These are phyloP conservation scores for Decapterus maruadsi DNA, from an alignment of 2,797 vertebrate genomes.

Conservation along the genomic window DNA sequence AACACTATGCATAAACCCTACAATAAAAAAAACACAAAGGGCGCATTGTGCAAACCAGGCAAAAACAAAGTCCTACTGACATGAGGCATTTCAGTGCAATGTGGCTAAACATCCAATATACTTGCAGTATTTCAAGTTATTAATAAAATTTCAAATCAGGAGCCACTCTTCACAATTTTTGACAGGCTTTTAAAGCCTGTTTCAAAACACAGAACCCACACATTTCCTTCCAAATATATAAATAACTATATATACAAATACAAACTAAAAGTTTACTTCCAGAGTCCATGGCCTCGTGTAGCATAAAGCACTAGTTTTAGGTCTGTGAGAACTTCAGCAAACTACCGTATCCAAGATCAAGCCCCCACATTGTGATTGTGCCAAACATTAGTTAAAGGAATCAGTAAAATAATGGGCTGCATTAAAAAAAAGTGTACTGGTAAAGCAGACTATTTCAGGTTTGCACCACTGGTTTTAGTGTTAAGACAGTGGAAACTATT, in stretches of 20 bases:
- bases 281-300: constrained; percentile 33
- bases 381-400: constrained; percentile 1
- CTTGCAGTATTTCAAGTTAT: constrained; percentile 24
- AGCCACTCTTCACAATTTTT: constrained; percentile 30
- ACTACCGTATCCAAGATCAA: background rate
- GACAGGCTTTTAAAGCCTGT: constrained; percentile 36
- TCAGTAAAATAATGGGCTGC: background rate
- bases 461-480: background rate
- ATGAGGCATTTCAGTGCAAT: constrained; percentile 72
- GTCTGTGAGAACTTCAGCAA: constrained; percentile 39
- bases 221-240: constrained; percentile 83
- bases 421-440: background rate
- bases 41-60: constrained; percentile 77
- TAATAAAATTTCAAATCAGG: constrained; percentile 45
- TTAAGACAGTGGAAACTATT: constrained; percentile 39
- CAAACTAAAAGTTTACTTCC: constrained; percentile 42
- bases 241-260: constrained; percentile 81
- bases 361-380: too few species aligned
- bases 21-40: constrained; percentile 53
- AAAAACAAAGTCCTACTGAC: constrained; percentile 62
- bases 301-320: constrained; percentile 57
- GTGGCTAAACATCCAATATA: constrained; percentile 53
- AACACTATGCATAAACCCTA: constrained; percentile 49
- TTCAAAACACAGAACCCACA: constrained; percentile 52
- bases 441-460: constrained; percentile 24